A percentile compares a stretch with the other conserved stretches of the same genome.
These are phyloP conservation scores for Cyclura pinguis DNA, from an alignment of 2,797 vertebrate species.

Conservation along the genomic window DNA sequence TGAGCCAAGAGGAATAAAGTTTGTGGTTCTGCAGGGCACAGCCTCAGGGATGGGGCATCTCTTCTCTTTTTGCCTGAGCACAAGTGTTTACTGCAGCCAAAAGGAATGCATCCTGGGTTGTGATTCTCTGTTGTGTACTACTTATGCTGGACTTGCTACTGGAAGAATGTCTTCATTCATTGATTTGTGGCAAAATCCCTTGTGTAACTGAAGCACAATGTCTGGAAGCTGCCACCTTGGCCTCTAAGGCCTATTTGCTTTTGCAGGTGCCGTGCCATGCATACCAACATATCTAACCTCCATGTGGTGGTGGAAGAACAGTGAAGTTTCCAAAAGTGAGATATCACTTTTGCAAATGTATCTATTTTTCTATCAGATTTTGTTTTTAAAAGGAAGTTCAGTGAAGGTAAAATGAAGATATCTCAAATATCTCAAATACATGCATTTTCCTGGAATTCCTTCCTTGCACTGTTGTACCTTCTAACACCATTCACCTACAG, in stretches of 20 bases:
- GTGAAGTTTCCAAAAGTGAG: conserved; percentile 65
- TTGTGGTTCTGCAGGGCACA: background rate
- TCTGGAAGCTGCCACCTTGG: background rate
- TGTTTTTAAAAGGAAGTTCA: conserved; percentile 60
- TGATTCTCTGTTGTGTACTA: background rate
- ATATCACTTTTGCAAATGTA: conserved; percentile 74
- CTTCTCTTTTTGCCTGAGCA: background rate
- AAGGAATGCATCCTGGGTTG: background rate
- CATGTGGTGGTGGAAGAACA: conserved; percentile 58
- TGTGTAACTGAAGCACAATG: background rate
- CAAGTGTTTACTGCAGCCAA: background rate
- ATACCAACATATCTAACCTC: conserved; percentile 37
- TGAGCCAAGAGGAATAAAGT: conserved; percentile 7
- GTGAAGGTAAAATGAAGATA: conserved; percentile 59
- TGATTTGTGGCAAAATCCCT: background rate
- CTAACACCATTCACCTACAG: conserved; percentile 1
- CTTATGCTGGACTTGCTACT: background rate
- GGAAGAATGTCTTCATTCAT: background rate
- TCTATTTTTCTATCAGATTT: conserved; percentile 77
- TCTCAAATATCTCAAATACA: conserved; percentile 25
- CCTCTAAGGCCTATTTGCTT: conserved; percentile 16
- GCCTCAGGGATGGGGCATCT: background rate
- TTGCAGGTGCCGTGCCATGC: conserved; percentile 46
- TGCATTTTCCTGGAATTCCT: conserved; percentile 11
- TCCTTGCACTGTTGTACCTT: conserved; percentile 20